Evolutionary conservation across 2,888 invertebrate species (phyloP).

Genomic region (Sceliomorpha sp.): DNA sequence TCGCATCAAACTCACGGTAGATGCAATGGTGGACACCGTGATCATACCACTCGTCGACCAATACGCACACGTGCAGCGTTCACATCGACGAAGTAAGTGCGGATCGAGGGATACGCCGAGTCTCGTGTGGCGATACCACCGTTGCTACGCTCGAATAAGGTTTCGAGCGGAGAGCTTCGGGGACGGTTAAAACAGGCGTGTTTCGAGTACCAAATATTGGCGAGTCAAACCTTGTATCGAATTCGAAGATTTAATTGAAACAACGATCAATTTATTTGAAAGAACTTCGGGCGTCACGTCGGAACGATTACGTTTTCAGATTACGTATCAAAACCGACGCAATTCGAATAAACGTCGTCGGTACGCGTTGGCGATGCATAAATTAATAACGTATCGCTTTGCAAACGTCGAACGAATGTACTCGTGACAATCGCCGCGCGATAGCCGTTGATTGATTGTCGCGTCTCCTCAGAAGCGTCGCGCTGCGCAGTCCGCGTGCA

Average conservation of each 20-base stretch:
- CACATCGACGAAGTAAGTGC: slow-evolving; percentile 35
- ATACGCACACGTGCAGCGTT: slow-evolving; percentile 35
- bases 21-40: slow-evolving; percentile 55
- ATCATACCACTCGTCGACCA: slow-evolving; percentile 52
- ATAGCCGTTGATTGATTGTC: too few species aligned
- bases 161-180: slow-evolving; percentile 29
- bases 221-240: slow-evolving; percentile 16
- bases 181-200: slow-evolving; percentile 15
- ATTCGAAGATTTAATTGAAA: too few species aligned
- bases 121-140: slow-evolving; percentile 32
- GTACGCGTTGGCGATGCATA: too few species aligned
- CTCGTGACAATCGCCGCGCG: too few species aligned
- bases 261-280: too few species aligned
- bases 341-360: too few species aligned
- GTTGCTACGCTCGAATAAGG: slow-evolving; percentile 25
- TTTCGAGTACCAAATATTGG: slow-evolving; percentile 22
- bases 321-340: too few species aligned
- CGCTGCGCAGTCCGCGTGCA: slow-evolving; percentile 1
- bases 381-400: too few species aligned
- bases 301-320: too few species aligned
- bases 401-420: too few species aligned
- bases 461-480: too few species aligned
- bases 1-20: slow-evolving; percentile 66
- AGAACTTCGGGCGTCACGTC: too few species aligned
- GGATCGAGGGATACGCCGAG: slow-evolving; percentile 26